Evolutionary conservation across 2,113 vertebrate genomes (phyloP), one percentile per base, ranked within the genome.

Genomic region (Synodontis membranacea): DNA sequence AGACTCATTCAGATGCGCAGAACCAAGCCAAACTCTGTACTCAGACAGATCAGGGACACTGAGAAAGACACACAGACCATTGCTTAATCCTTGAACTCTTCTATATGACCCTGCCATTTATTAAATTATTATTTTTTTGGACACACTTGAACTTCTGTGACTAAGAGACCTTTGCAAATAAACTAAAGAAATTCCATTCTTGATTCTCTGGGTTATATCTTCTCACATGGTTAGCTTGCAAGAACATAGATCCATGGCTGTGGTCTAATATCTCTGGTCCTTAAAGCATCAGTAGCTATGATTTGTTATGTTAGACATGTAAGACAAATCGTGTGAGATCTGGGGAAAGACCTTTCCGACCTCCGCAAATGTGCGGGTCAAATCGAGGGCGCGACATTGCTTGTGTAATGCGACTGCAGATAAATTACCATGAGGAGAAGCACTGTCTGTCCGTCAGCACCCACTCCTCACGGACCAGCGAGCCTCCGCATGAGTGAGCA

Each of bases 381-480:
- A 21, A 14, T 39, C 2, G 54, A 88, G 86, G 86, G 75, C 86
- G 52, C 4, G n/a, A 42, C 28, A 23, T n/a, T 75, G 80, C 84
- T 56, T 89, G 60, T 72, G 86, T 62, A 56, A 82, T 15, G 79
- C 46, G 64, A 76, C 84, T 82, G 84, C n/a, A 82, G 82, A 84
- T 86, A 88, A 74, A 86, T 93, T 96, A 99, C 98, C 98, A 96
- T 86, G 98, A 98, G 79, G 97, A 97, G 91, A 99, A 99, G 91
- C 98, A 99, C 80, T 98, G 96, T 81, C 96, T 96, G 91, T 97
- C 97, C 21, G 98, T 98, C 88, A 99, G 96, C 74, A 99, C 96
- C 98, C 98, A 99, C 86, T 97, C 94, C 82, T 98, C 97, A 88
- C 97, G 96, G 92, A 99, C 95, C 88, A 99, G 92, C 50, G 98